Evolutionary conservation across 2,888 invertebrate genomes (phyloP).

Genomic region (Oscheius sp.): DNA sequence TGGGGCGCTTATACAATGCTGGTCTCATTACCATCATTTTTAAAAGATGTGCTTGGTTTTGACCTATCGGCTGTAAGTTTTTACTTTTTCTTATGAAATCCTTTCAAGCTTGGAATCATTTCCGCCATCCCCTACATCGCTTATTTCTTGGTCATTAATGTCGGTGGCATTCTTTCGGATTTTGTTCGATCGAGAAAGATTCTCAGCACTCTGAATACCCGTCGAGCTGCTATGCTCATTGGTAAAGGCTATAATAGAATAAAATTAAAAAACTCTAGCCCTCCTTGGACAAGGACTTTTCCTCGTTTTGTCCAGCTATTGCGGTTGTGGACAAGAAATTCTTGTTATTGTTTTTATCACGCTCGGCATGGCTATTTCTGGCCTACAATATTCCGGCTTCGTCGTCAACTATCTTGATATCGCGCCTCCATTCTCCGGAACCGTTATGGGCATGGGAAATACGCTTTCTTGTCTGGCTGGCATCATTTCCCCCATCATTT

Average conservation of each 20-base stretch:
- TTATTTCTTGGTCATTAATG: conserved; percentile 69
- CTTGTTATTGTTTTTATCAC: conserved; percentile 65
- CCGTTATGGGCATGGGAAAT: conserved; percentile 69
- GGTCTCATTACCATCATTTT: conserved; percentile 72
- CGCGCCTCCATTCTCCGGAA: conserved; percentile 66
- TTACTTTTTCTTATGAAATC: not conserved
- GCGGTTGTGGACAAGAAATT: conserved; percentile 67
- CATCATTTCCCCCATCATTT: conserved; percentile 65
- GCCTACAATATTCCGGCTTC: conserved; percentile 69
- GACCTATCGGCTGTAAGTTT: conserved; percentile 62
- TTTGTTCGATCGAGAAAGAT: conserved; percentile 53
- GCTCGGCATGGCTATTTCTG: conserved; percentile 65
- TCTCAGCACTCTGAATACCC: conserved; percentile 66
- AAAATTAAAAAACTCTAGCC: conserved; percentile 47
- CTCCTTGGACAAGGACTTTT: conserved; percentile 68
- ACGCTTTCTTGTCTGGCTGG: conserved; percentile 70
- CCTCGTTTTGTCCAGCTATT: conserved; percentile 65
- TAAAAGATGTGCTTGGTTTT: conserved; percentile 69
- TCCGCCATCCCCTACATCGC: conserved; percentile 70
- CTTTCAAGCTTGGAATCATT: conserved; percentile 67
- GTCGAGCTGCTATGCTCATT: conserved; percentile 68
- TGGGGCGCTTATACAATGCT: conserved; percentile 74
- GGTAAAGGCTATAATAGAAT: conserved; percentile 39
- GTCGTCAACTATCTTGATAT: conserved; percentile 70
- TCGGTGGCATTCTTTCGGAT: conserved; percentile 68